A percentile compares a stretch with the other conserved stretches of the same genome.
Evolutionary conservation across 1,140 invertebrate species (phyloP).

Genomic region (Lutraria rhynchaena): DNA sequence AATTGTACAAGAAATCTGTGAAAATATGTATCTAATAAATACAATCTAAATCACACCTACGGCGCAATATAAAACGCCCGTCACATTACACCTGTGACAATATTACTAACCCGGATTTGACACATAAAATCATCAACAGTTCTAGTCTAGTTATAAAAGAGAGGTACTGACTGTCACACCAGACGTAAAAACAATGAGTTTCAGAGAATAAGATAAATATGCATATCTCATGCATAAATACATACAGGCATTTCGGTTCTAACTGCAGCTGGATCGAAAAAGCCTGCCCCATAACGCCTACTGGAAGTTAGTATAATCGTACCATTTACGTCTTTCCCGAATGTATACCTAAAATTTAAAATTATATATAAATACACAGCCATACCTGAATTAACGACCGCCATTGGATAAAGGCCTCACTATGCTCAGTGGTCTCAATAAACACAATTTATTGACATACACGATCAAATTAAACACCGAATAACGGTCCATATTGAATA

Average conservation of each 20-base stretch:
- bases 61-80: background rate
- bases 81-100: background rate
- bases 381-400: background rate
- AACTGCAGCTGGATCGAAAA: constrained; percentile 31
- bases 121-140: background rate
- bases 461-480: background rate
- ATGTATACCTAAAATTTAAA: constrained; percentile 32
- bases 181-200: background rate
- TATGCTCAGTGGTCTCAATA: background rate
- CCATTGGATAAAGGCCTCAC: too few relatives aligned
- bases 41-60: too few relatives aligned
- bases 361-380: background rate
- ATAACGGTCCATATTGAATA: too few relatives aligned
- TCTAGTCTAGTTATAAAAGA: too few relatives aligned
- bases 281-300: constrained; percentile 12
- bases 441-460: background rate
- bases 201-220: background rate
- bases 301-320: constrained; percentile 19
- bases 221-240: background rate
- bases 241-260: constrained; percentile 9
- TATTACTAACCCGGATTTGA: background rate
- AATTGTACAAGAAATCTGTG: background rate
- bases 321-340: constrained; percentile 30
- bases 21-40: background rate
- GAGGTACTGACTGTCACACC: background rate